Evolutionary conservation across 2,888 invertebrate genomes (phyloP), one percentile per base, ranked within the genome.

Genomic region (Pristionchus entomophagus): DNA sequence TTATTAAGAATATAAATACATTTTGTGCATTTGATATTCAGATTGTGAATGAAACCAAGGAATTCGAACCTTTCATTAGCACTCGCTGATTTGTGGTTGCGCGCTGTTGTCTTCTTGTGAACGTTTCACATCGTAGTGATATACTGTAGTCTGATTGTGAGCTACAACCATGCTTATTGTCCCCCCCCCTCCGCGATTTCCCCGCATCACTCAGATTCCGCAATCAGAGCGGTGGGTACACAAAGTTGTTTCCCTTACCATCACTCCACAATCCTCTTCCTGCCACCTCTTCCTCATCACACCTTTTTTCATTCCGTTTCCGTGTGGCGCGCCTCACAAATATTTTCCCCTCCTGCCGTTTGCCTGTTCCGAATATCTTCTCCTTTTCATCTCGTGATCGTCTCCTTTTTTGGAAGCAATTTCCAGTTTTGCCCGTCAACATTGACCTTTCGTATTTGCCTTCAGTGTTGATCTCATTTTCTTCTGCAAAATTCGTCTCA

Each of bases 311-410:
- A 32, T 80, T 29, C 32, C 78, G 35, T 51, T 80, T 80, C 78
- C 6, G 22, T 19, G 6, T 5, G 0, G 4, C 49, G n/a, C 45
- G 17, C 51, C 17, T 12, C 29, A 51, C 51, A 80, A 51, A 51
- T 51, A 51, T 51, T 80, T 22, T 51, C 51, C 12, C 22, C 45
- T 65, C 35, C 32, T 65, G 12, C 29, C n/a, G 17, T 49, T 22
- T 32, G 2, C 78, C 51, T 17, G 51, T 80, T 80, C 78, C 73
- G 73, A 41, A 73, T 73, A 41, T 73, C 22, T n/a, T n/a, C n/a
- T 26, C 35, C 69, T 73, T 73, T 35, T 32, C 12, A 26, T 14
- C 38, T 5, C 22, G 19, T 17, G 12, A 17, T 32, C 32, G 62
- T 62, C 35, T 65, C 12, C 29, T n/a, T 65, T 62, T 65, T 65